These are phyloP conservation scores for Gallirallus australis DNA, from an alignment of 2,797 vertebrate species.

Conservation along the genomic window DNA sequence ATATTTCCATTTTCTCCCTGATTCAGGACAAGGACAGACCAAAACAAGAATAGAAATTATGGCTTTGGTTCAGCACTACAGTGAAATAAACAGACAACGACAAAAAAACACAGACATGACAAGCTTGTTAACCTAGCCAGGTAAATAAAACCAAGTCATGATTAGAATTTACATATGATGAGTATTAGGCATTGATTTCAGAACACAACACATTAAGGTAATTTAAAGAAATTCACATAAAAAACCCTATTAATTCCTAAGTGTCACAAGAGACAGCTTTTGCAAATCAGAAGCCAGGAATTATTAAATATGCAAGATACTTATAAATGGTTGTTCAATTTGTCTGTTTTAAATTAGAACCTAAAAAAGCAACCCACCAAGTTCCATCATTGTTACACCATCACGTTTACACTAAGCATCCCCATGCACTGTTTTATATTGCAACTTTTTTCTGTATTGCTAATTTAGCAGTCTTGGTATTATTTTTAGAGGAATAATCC, in stretches of 20 bases:
- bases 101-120: not conserved
- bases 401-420: slow-evolving; percentile 43
- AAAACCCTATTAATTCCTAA: not conserved
- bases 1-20: not conserved
- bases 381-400: slow-evolving; percentile 48
- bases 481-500: not conserved
- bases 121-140: not conserved
- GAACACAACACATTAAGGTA: not conserved
- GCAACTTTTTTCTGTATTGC: not conserved
- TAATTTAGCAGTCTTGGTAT: not conserved
- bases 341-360: slow-evolving; percentile 53
- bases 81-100: not conserved
- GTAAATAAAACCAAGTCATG: not conserved
- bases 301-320: slow-evolving; percentile 28
- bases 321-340: slow-evolving; percentile 48
- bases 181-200: not conserved
- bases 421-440: not conserved
- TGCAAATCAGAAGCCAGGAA: slow-evolving; percentile 31
- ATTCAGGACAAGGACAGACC: not conserved
- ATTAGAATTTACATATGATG: not conserved
- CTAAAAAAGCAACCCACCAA: not conserved
- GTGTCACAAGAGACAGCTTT: not conserved
- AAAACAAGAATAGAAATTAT: not conserved
- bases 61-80: not conserved
- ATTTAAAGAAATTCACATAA: not conserved